phyloP scores from a whole-genome alignment of 1,140 invertebrate species.

The Neodiprion virginianus region DNA sequence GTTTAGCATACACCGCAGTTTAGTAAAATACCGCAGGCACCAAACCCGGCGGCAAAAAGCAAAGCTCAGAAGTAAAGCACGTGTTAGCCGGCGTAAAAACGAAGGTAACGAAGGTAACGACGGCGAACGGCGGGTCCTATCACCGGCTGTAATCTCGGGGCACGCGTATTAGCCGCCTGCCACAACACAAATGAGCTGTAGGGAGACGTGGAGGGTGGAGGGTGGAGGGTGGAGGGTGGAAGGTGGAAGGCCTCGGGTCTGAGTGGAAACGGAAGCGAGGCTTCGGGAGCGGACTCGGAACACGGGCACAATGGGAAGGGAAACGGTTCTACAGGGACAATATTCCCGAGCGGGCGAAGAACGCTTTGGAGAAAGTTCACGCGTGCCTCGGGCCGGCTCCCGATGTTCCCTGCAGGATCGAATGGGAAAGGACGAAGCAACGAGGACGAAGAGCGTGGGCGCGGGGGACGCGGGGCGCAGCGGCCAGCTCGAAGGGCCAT shows the following conservation, averaged over 20 bases:
- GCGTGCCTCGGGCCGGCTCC: background rate
- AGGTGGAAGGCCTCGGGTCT: background rate
- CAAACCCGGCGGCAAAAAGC: too few species aligned
- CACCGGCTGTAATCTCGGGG: background rate
- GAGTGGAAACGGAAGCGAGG: background rate
- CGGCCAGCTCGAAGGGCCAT: constrained; percentile 23
- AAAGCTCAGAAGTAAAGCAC: too few species aligned
- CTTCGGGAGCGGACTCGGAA: background rate
- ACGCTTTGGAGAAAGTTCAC: background rate
- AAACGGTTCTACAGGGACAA: background rate
- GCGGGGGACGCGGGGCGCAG: background rate
- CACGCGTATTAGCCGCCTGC: background rate
- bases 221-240: background rate
- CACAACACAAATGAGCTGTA: background rate
- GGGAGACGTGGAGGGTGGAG: background rate
- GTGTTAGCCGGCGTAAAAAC: too few species aligned
- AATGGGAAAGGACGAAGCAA: too few species aligned
- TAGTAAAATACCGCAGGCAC: too few species aligned
- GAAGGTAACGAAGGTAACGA: too few species aligned
- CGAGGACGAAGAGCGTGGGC: too few species aligned
- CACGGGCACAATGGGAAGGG: background rate
- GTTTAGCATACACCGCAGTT: too few species aligned
- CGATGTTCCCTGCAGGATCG: background rate
- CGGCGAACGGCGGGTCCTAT: too few species aligned
- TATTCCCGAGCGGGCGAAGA: background rate